Conservation (phyloP, 2,113 vertebrate species). For the Origma solitaria region DNA sequence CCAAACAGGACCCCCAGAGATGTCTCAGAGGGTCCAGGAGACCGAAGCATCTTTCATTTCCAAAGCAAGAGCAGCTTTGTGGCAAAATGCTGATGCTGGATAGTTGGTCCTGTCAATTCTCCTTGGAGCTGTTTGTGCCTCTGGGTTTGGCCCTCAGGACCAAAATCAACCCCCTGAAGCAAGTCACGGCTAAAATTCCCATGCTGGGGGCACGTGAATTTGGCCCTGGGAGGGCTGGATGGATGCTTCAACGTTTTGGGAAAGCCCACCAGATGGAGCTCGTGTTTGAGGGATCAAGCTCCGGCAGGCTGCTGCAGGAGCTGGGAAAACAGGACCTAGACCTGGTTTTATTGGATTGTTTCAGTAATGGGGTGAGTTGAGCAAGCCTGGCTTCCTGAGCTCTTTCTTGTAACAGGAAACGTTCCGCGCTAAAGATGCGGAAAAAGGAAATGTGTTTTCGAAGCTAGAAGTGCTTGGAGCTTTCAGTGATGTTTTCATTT, state of each 20-base stretch:
- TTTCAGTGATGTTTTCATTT: background rate
- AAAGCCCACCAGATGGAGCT: conserved; percentile 73
- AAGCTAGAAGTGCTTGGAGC: background rate
- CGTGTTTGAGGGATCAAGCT: conserved; percentile 57
- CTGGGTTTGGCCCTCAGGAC: background rate
- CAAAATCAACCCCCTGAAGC: background rate
- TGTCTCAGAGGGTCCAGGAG: background rate
- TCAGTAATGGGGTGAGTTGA: background rate
- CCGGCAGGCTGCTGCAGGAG: background rate
- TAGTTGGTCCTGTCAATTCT: fast-evolving
- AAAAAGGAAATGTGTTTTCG: background rate
- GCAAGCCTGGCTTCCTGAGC: background rate
- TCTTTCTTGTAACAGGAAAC: background rate
- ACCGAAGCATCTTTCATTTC: background rate
- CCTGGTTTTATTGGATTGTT: background rate
- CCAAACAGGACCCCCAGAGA: background rate
- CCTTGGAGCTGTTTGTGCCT: background rate
- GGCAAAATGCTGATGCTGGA: background rate
- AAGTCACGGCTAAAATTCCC: background rate
- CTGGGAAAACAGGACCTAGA: background rate
- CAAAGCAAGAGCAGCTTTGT: background rate
- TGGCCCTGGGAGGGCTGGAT: background rate
- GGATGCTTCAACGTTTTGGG: background rate
- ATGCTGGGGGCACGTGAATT: fast-evolving
- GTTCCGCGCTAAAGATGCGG: background rate